phyloP scores from a whole-genome alignment of 2,113 vertebrate species.

The Saccopteryx leptura region DNA sequence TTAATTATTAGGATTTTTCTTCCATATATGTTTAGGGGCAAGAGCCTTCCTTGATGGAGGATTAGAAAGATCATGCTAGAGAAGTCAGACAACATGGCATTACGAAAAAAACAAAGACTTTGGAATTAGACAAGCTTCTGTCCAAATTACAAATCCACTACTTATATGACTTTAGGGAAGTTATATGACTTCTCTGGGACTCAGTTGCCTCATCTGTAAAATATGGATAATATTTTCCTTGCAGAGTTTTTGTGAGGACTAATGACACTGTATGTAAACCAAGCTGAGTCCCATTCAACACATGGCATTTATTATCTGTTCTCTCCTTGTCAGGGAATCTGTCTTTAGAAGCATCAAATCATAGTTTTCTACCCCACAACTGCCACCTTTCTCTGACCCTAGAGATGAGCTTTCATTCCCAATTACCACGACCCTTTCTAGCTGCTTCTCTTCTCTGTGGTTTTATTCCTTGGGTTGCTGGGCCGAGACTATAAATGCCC shows the following conservation, averaged over 20 bases:
- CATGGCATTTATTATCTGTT: neutral
- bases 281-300: neutral
- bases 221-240: neutral
- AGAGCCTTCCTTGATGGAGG: neutral
- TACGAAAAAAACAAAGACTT: neutral
- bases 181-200: neutral
- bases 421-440: neutral
- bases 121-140: neutral
- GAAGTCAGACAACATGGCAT: neutral
- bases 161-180: neutral
- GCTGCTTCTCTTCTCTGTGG: neutral
- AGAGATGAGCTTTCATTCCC: neutral
- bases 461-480: neutral
- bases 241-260: neutral
- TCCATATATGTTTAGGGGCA: neutral
- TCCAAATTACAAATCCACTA: neutral
- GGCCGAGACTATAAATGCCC: neutral
- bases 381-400: neutral
- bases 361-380: neutral
- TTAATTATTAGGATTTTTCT: conserved; percentile 45
- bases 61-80: neutral
- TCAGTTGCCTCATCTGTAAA: conserved; percentile 40
- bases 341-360: neutral
- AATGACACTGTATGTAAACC: neutral
- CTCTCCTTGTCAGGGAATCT: neutral